A percentile compares a stretch with the other conserved stretches of the same genome.
These are phyloP conservation scores for Hypomecis atomaria DNA, from an alignment of 2,888 invertebrate species.

Conservation along the genomic window DNA sequence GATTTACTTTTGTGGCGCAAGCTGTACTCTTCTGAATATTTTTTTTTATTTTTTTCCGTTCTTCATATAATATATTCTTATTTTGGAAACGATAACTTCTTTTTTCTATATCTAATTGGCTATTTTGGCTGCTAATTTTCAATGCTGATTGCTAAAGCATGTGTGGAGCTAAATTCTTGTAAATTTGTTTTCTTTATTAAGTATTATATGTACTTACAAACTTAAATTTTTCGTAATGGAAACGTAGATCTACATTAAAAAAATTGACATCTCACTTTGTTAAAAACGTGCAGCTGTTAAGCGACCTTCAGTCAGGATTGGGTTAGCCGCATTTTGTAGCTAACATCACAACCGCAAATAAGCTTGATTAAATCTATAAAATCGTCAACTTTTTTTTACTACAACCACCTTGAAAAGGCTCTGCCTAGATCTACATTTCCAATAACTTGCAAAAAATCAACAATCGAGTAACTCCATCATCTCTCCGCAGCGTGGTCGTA, in stretches of 20 bases:
- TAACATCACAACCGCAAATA: too few relatives aligned
- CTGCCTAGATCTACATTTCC: not conserved
- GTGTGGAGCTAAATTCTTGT: not conserved
- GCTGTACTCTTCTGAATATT: not conserved
- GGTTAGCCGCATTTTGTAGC: too few relatives aligned
- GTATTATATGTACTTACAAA: not conserved
- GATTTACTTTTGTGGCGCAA: too few relatives aligned
- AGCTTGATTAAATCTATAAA: too few relatives aligned
- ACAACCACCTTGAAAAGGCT: too few relatives aligned
- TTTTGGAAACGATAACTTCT: not conserved
- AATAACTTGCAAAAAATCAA: not conserved
- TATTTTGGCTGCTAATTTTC: not conserved
- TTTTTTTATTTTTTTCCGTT: not conserved
- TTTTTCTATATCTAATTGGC: not conserved
- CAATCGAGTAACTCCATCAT: not conserved
- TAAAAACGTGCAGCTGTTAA: too few relatives aligned
- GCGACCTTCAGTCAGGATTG: too few relatives aligned
- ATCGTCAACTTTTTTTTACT: too few relatives aligned
- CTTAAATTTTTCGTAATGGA: not conserved
- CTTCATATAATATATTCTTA: not conserved
- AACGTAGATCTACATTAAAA: not conserved
- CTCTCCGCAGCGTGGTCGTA: conserved; percentile 57
- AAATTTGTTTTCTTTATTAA: not conserved
- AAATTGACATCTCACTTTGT: too few relatives aligned
- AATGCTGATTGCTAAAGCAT: not conserved